Conservation (phyloP, 2,888 invertebrate species). For the Neocrepidodera transversa region DNA sequence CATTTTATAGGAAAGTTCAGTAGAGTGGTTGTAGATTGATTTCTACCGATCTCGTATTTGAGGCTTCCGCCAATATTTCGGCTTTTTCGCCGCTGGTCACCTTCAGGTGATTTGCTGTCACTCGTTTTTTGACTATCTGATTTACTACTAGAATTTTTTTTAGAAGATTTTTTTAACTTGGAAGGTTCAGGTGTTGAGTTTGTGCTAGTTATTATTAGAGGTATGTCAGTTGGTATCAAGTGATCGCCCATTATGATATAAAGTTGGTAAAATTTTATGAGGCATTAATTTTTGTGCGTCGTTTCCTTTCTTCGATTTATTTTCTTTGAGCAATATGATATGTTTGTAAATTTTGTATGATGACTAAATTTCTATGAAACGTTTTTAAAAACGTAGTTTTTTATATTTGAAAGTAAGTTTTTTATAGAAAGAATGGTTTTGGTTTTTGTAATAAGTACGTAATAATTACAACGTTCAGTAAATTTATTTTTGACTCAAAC, state of each 20-base stretch:
- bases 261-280: neutral
- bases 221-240: constrained; percentile 51
- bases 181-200: constrained; percentile 49
- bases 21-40: constrained; percentile 54
- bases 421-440: too few species aligned
- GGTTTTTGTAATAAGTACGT: too few species aligned
- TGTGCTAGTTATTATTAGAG: constrained; percentile 54
- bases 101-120: constrained; percentile 35
- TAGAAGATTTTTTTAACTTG: constrained; percentile 31
- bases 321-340: too few species aligned
- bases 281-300: neutral
- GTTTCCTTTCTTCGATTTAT: too few species aligned
- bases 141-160: constrained; percentile 30
- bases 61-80: constrained; percentile 54
- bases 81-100: constrained; percentile 33
- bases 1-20: constrained; percentile 64
- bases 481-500: too few species aligned
- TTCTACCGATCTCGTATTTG: constrained; percentile 57
- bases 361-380: too few species aligned
- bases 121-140: constrained; percentile 42
- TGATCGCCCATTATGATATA: constrained; percentile 42
- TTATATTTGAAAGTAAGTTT: too few species aligned
- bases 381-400: too few species aligned
- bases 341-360: too few species aligned
- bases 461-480: too few species aligned